A percentile compares a stretch with the other conserved stretches of the same genome.
These are phyloP conservation scores for Rhopalosiphum padi DNA, from an alignment of 1,140 invertebrate species.

Conservation along the genomic window DNA sequence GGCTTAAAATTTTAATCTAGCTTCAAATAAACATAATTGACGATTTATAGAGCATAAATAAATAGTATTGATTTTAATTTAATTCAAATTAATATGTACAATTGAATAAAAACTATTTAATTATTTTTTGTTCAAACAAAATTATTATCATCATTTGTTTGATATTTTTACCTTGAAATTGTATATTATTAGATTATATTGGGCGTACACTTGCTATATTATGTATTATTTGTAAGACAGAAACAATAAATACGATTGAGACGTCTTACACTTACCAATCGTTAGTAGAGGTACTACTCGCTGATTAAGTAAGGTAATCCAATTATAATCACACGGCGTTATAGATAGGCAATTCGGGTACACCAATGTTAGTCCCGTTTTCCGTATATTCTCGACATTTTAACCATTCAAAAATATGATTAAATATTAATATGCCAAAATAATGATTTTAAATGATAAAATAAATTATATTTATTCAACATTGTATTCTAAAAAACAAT, in stretches of 20 bases:
- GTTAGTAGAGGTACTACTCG: background rate
- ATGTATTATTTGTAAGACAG: background rate
- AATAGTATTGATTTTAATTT: too few relatives aligned
- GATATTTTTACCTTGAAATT: background rate
- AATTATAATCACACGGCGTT: background rate
- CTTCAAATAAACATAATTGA: background rate
- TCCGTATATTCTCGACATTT: background rate
- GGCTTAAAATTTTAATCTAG: too few relatives aligned
- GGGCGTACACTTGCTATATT: background rate
- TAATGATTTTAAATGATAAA: background rate
- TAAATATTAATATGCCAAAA: background rate
- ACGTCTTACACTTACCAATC: background rate
- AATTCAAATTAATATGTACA: too few relatives aligned
- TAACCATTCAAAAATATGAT: background rate
- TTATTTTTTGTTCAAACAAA: too few relatives aligned
- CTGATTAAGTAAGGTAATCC: background rate
- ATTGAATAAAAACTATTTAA: too few relatives aligned
- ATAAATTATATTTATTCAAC: background rate
- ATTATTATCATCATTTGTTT: too few relatives aligned
- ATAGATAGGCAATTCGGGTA: background rate
- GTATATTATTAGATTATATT: too few relatives aligned
- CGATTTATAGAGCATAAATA: too few relatives aligned
- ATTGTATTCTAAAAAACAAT: background rate
- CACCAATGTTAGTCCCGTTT: background rate
- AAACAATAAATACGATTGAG: background rate